A percentile compares a stretch with the other conserved stretches of the same genome.
Conservation (phyloP, 2,888 invertebrate genomes). For the Amphipyra berbera region DNA sequence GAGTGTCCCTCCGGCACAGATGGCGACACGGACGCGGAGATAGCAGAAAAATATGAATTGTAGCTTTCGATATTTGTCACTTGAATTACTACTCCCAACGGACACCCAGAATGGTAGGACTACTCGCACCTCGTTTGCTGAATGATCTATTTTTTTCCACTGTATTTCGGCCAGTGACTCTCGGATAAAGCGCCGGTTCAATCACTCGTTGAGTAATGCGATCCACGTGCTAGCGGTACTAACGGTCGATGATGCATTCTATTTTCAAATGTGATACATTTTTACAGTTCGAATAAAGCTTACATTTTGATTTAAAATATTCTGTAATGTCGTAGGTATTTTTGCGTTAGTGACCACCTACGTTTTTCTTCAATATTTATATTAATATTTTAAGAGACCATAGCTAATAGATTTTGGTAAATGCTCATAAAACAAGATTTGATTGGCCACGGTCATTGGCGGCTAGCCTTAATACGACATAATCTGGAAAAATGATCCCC, state of each 20-base stretch:
- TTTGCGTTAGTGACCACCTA: slow-evolving; percentile 7
- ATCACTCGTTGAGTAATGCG: slow-evolving; percentile 49
- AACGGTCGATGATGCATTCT: slow-evolving; percentile 30
- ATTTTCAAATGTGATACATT: slow-evolving; percentile 37
- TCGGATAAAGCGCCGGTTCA: slow-evolving; percentile 43
- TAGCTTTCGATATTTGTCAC: slow-evolving; percentile 90
- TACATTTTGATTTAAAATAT: slow-evolving; percentile 9
- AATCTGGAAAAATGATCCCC: slow-evolving; percentile 57
- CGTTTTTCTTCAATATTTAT: slow-evolving; percentile 23
- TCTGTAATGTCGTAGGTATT: background rate
- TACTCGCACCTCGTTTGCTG: slow-evolving; percentile 85
- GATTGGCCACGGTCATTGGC: slow-evolving; percentile 33
- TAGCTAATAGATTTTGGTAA: slow-evolving; percentile 23
- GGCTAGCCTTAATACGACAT: slow-evolving; percentile 49
- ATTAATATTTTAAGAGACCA: slow-evolving; percentile 17
- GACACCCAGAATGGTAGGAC: slow-evolving; percentile 79
- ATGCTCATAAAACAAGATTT: slow-evolving; percentile 46
- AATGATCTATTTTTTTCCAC: slow-evolving; percentile 80
- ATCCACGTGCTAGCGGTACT: slow-evolving; percentile 45
- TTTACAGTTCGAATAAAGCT: slow-evolving; percentile 10
- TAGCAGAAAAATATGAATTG: slow-evolving; percentile 90
- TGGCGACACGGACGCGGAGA: slow-evolving; percentile 87
- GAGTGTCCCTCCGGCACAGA: slow-evolving; percentile 86
- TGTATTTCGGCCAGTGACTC: slow-evolving; percentile 64
- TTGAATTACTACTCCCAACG: slow-evolving; percentile 89